phyloP scores from a whole-genome alignment of 2,797 vertebrate species.

The Coccyzus lansbergi region DNA sequence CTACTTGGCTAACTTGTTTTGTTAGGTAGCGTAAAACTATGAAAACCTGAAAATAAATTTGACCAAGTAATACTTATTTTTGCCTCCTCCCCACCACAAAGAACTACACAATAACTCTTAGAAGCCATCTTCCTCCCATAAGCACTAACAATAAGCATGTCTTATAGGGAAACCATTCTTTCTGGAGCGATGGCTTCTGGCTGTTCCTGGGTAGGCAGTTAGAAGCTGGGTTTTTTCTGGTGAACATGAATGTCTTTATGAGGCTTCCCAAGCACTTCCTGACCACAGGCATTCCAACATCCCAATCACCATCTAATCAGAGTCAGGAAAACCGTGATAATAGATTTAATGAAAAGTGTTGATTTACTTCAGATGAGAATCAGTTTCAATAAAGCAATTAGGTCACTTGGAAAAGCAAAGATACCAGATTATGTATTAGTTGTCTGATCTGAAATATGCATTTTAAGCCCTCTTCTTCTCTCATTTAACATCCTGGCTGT shows the following conservation, averaged over 20 bases:
- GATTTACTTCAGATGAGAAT: slow-evolving; percentile 45
- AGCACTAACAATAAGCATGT: not conserved
- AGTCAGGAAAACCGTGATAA: slow-evolving; percentile 24
- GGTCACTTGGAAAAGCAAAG: slow-evolving; percentile 8
- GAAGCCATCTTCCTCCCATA: not conserved
- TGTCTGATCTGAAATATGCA: not conserved
- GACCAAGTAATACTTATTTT: not conserved
- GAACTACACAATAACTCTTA: not conserved
- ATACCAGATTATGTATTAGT: not conserved
- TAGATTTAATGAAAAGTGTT: slow-evolving; percentile 33
- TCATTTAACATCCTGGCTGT: not conserved
- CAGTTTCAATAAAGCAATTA: slow-evolving; percentile 30
- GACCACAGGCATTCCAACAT: not conserved
- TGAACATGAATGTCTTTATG: not conserved
- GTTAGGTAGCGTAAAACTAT: not conserved
- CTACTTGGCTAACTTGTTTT: not conserved
- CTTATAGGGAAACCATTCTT: not conserved
- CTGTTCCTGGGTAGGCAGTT: not conserved
- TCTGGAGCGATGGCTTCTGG: not conserved
- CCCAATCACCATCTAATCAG: not conserved
- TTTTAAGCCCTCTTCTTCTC: not conserved
- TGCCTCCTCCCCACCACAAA: not conserved
- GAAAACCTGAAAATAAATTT: not conserved
- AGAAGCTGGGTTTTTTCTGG: not conserved
- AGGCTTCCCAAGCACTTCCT: not conserved